Percentiles rank a stretch among this genome's conserved stretches.
phyloP scores from a whole-genome alignment of 1,140 invertebrate species.

The Pectinophora gossypiella region DNA sequence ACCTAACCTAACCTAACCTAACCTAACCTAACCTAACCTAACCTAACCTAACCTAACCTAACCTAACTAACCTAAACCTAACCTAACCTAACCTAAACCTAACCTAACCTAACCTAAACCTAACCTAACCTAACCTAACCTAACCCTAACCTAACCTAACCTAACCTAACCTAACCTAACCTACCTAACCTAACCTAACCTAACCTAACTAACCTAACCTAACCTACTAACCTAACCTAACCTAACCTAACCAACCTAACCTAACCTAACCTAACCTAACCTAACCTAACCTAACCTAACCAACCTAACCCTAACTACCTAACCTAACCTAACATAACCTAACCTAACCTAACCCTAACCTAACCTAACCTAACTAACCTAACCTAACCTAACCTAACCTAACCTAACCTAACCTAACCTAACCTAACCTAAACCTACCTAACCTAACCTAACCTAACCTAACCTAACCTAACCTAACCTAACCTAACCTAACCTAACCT shows the following conservation, averaged over 20 bases:
- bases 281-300: slow-evolving; percentile 19
- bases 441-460: slow-evolving; percentile 29
- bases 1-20: slow-evolving; percentile 18
- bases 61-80: slow-evolving; percentile 12
- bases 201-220: slow-evolving; percentile 23
- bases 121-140: slow-evolving; percentile 19
- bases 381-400: slow-evolving; percentile 48
- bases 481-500: slow-evolving; percentile 20
- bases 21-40: slow-evolving; percentile 3
- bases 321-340: slow-evolving; percentile 5
- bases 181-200: slow-evolving; percentile 15
- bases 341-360: too few species aligned
- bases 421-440: slow-evolving; percentile 32
- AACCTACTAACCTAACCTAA: slow-evolving; percentile 15
- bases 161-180: too few species aligned
- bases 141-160: not conserved
- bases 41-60: slow-evolving; percentile 14
- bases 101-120: slow-evolving; percentile 19
- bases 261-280: slow-evolving; percentile 22
- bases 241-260: slow-evolving; percentile 9
- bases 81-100: slow-evolving; percentile 14
- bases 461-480: slow-evolving; percentile 20
- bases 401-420: slow-evolving; percentile 31
- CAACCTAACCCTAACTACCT: slow-evolving; percentile 17
- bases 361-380: slow-evolving; percentile 28